Percentiles rank a stretch among this genome's conserved stretches.
These are phyloP conservation scores for Campoplex nolae DNA, from an alignment of 2,888 invertebrate genomes.

Conservation along the genomic window DNA sequence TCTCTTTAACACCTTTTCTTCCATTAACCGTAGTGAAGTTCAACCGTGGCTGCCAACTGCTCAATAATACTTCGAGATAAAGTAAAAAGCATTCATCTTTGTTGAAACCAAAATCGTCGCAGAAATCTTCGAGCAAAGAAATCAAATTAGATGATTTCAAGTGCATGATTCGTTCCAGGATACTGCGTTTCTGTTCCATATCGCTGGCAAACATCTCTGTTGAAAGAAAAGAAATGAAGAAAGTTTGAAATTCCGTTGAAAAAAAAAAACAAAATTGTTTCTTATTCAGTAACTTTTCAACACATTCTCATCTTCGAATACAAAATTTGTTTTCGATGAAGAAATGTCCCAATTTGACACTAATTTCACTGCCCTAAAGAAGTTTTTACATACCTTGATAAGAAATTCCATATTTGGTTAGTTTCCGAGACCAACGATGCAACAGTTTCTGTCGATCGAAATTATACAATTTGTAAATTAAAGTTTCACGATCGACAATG, in stretches of 20 bases:
- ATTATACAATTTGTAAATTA: constrained; percentile 45
- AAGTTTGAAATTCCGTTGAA: background rate
- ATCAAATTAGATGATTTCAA: constrained; percentile 75
- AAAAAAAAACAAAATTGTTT: background rate
- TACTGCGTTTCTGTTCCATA: constrained; percentile 74
- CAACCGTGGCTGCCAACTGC: constrained; percentile 84
- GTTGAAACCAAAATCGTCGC: constrained; percentile 84
- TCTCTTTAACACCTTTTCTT: constrained; percentile 48
- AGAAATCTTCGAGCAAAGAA: constrained; percentile 84
- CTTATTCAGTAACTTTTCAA: too few species aligned
- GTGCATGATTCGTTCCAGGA: constrained; percentile 77
- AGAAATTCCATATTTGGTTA: constrained; percentile 79
- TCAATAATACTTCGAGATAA: constrained; percentile 82
- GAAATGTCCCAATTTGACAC: background rate
- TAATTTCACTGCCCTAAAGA: background rate
- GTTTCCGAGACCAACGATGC: constrained; percentile 79
- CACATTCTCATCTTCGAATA: too few species aligned
- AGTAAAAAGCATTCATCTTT: constrained; percentile 81
- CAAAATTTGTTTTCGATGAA: background rate
- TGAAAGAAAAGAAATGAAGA: constrained; percentile 30
- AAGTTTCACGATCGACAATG: constrained; percentile 69
- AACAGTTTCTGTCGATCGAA: constrained; percentile 75
- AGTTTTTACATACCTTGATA: constrained; percentile 76
- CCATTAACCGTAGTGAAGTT: constrained; percentile 34
- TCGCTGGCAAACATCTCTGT: constrained; percentile 78